Percentiles rank a stretch among this genome's conserved stretches.
Conservation (phyloP, 2,888 invertebrate species). For the Dinocampus coccinellae region DNA sequence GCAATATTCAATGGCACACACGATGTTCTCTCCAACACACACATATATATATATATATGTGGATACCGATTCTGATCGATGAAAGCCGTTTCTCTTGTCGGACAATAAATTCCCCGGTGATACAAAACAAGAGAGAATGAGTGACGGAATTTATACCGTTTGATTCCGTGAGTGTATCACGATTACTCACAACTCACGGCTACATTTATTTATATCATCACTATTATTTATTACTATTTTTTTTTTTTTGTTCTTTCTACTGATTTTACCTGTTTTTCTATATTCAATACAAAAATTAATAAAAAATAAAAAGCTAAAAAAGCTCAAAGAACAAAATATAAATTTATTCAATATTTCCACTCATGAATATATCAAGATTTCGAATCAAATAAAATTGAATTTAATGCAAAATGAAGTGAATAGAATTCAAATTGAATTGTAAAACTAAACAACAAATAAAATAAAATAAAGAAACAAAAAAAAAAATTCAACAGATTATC, state of each 20-base stretch:
- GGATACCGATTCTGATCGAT: slow-evolving; percentile 9
- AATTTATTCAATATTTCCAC: background rate
- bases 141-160: background rate
- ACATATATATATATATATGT: background rate
- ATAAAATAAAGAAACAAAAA: background rate
- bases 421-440: no score
- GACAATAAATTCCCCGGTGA: slow-evolving; percentile 5
- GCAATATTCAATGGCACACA: background rate
- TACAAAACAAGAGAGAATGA: background rate
- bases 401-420: no score
- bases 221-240: no score
- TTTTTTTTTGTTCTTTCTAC: background rate
- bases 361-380: background rate
- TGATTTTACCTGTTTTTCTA: background rate
- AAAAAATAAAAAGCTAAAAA: background rate
- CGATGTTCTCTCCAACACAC: background rate
- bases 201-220: background rate
- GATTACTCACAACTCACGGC: background rate
- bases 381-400: no score
- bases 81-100: background rate
- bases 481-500: no score
- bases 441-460: background rate
- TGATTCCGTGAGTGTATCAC: background rate
- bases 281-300: background rate
- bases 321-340: background rate